Evolutionary conservation across 2,888 invertebrate genomes (phyloP).

Genomic region (Glyphotaelius pellucidus): DNA sequence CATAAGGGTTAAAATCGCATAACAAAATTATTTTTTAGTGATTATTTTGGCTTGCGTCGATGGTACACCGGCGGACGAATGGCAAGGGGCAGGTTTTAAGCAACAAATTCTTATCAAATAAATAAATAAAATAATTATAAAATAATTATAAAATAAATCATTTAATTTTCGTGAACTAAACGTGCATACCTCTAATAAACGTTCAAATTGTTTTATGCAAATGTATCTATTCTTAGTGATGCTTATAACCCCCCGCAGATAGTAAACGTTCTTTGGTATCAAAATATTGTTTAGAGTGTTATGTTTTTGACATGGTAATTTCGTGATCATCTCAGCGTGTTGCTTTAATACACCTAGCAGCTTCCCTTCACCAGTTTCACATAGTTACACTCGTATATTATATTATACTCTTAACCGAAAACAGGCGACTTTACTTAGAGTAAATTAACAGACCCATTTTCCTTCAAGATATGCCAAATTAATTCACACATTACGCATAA

Average conservation of each 20-base stretch:
- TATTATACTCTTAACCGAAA: neutral
- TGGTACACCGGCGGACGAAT: too few relatives aligned
- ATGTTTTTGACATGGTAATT: neutral
- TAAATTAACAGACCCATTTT: neutral
- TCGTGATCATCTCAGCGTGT: constrained; percentile 2
- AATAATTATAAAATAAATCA: neutral
- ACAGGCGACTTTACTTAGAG: constrained; percentile 2
- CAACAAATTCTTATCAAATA: too few relatives aligned
- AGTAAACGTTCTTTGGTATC: neutral
- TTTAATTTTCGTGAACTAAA: neutral
- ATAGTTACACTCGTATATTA: neutral
- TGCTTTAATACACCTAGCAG: neutral
- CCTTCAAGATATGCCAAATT: constrained; percentile 14
- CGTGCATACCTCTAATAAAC: neutral
- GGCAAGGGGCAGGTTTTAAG: too few relatives aligned
- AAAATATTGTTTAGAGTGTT: neutral
- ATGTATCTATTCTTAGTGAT: neutral
- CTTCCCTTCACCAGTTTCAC: neutral
- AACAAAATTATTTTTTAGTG: too few relatives aligned
- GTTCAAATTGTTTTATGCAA: neutral
- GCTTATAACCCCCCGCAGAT: neutral
- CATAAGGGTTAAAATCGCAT: too few relatives aligned
- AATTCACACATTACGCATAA: constrained; percentile 10
- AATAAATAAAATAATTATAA: too few relatives aligned
- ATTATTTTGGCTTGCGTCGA: too few relatives aligned